Conservation (phyloP, 2,113 vertebrate genomes). For the Myrmecobius fasciatus region DNA sequence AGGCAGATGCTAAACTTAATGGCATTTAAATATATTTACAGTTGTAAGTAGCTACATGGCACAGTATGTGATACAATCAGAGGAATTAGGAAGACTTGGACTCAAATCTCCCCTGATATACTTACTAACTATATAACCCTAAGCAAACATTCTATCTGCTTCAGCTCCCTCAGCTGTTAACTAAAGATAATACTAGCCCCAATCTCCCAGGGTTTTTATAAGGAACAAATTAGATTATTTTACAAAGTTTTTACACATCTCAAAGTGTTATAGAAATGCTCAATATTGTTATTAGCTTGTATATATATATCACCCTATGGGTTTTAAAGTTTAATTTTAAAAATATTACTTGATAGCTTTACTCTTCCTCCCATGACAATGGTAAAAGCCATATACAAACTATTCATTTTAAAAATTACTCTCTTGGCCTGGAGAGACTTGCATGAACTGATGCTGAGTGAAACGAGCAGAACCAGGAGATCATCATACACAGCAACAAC, state of each 20-base stretch:
- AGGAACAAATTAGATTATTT: not conserved
- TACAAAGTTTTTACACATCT: not conserved
- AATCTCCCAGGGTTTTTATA: not conserved
- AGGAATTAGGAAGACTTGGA: too few relatives aligned
- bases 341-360: not conserved
- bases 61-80: too few relatives aligned
- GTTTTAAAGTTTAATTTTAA: not conserved
- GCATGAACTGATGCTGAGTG: too few relatives aligned
- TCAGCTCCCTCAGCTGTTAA: not conserved
- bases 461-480: too few relatives aligned
- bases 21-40: too few relatives aligned
- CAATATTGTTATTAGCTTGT: not conserved
- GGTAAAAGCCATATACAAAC: not conserved
- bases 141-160: not conserved
- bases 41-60: too few relatives aligned
- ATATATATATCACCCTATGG: not conserved
- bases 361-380: not conserved
- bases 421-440: too few relatives aligned
- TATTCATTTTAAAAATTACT: not conserved
- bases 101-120: too few relatives aligned
- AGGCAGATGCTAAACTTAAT: too few relatives aligned
- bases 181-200: not conserved
- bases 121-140: too few relatives aligned
- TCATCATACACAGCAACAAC: too few relatives aligned
- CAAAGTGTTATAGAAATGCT: not conserved